phyloP scores from a whole-genome alignment of 1,140 invertebrate genomes.

The Hydropsyche tenuis region DNA sequence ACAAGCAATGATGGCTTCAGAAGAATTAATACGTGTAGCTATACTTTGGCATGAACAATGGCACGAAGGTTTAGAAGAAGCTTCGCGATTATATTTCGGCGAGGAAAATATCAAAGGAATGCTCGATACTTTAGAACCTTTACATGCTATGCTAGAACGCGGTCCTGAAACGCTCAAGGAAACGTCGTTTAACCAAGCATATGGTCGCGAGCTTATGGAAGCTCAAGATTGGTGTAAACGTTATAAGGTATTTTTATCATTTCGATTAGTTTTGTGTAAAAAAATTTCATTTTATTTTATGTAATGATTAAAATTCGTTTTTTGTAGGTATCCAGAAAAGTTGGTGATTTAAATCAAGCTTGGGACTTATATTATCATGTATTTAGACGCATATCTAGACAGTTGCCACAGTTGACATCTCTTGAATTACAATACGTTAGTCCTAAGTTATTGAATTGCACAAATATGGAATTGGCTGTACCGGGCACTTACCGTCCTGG shows the following conservation, averaged over 20 bases:
- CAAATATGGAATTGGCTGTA: conserved; percentile 93
- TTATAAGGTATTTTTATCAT: conserved; percentile 72
- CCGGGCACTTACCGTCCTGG: conserved; percentile 94
- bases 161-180: conserved; percentile 97
- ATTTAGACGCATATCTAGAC: conserved; percentile 92
- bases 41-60: conserved; percentile 99
- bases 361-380: conserved; percentile 99
- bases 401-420: conserved; percentile 88
- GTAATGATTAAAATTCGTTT: conserved; percentile 11
- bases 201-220: conserved; percentile 91
- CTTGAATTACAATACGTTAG: conserved; percentile 95
- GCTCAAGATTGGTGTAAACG: conserved; percentile 93
- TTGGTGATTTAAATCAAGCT: conserved; percentile 93
- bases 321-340: conserved; percentile 75
- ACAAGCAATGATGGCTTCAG: conserved; percentile 93
- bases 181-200: conserved; percentile 95
- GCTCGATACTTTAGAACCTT: conserved; percentile 93
- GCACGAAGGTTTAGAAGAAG: conserved; percentile 98
- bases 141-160: conserved; percentile 92
- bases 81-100: conserved; percentile 94
- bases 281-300: conserved; percentile 2
- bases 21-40: conserved; percentile 97
- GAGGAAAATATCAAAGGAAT: conserved; percentile 94
- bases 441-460: conserved; percentile 86
- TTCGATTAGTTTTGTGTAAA: too few relatives aligned